These are phyloP conservation scores for Pangasius sanitwongsei DNA, from an alignment of 2,797 vertebrate species.

Conservation along the genomic window DNA sequence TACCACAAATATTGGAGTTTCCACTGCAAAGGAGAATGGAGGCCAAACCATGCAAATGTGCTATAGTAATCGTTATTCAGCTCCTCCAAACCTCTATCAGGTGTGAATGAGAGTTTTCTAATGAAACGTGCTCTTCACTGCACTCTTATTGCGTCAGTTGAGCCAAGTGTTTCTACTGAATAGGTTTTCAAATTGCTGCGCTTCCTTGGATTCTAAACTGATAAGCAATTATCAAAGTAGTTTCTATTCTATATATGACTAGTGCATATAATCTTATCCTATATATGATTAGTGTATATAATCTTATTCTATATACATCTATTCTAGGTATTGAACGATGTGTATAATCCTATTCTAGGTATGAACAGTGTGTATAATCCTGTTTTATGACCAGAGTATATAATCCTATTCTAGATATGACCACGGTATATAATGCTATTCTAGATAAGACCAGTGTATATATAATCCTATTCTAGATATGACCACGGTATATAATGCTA, in stretches of 20 bases:
- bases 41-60: conserved; percentile 69
- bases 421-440: background rate
- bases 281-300: background rate
- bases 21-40: conserved; percentile 44
- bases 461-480: background rate
- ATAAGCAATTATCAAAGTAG: background rate
- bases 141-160: background rate
- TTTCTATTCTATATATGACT: background rate
- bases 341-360: background rate
- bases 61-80: conserved; percentile 86
- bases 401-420: background rate
- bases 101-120: conserved; percentile 66
- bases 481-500: too few relatives aligned
- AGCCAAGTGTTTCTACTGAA: background rate
- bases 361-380: background rate
- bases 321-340: too few relatives aligned
- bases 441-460: background rate
- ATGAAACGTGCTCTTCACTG: conserved; percentile 60
- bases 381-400: background rate
- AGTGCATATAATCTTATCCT: background rate
- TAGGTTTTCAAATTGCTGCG: background rate
- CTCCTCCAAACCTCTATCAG: conserved; percentile 90
- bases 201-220: background rate
- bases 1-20: conserved; percentile 38
- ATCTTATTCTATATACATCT: background rate